phyloP scores from a whole-genome alignment of 2,113 vertebrate species.

The Hassar affinis region DNA sequence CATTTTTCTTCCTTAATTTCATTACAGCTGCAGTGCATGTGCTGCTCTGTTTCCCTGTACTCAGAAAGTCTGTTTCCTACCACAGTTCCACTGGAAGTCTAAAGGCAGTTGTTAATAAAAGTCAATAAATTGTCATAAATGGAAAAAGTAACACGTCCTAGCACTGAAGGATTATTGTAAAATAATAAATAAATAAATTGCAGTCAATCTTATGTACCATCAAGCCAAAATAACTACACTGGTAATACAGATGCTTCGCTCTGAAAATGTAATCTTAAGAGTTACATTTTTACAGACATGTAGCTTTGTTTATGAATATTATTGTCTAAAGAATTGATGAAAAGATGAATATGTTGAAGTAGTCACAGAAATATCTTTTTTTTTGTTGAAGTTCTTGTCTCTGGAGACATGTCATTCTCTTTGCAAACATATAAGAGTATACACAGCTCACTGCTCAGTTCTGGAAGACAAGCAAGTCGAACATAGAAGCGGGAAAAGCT shows the following conservation, averaged over 20 bases:
- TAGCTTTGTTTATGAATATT: neutral
- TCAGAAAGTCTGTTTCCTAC: too few relatives aligned
- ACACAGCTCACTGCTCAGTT: neutral
- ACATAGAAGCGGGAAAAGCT: neutral
- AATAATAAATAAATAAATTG: too few relatives aligned
- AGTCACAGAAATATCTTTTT: too few relatives aligned
- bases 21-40: neutral
- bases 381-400: too few relatives aligned
- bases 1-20: constrained; percentile 52
- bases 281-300: neutral
- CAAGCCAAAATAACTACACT: neutral
- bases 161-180: too few relatives aligned
- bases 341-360: neutral
- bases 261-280: neutral
- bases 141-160: too few relatives aligned
- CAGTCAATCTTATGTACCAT: neutral
- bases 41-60: neutral
- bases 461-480: neutral
- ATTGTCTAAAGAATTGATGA: neutral
- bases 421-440: neutral
- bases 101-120: too few relatives aligned
- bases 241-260: too few relatives aligned
- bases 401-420: neutral
- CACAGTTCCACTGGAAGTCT: neutral
- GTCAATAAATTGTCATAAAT: neutral